Evolutionary conservation across 2,888 invertebrate species (phyloP), one percentile per base, ranked within the genome.

Genomic region (Taenaris catops): DNA sequence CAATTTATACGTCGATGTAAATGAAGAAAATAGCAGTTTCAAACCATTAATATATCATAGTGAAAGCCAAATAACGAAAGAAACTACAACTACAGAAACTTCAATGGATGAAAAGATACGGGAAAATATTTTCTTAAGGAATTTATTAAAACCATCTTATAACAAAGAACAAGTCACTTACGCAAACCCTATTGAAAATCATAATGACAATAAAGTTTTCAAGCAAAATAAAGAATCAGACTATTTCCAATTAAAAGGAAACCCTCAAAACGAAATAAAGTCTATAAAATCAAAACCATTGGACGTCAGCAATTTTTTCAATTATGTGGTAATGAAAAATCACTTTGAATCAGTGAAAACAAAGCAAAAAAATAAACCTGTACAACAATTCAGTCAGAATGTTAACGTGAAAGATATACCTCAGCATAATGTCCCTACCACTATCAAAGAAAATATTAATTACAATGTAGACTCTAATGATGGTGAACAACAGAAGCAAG

Each of bases 311-410:
- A 76, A 80, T 17, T 55, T 86, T 11, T 45, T 84, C 7, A 81
- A 79, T 47, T 83, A 63, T 31, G 64, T 86, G 24, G 55, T 70
- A 4, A 53, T 63, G 23, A 83, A 72, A 55, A 79, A 79, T 46
- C 56, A 74, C 25, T 86, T 86, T 35, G 86, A 86, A 51, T 73
- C 83, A 0, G 62, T 44, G 34, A 84, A 75, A 59, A 45, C 76
- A 16, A 74, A 63, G 41, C 55, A 68, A n/a, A 68, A 63, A 49
- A 59, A 48, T 19, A 66, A 60, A 49, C 49, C 37, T 7, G 23
- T 52, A 9, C 12, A 49, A 1, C 34, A 36, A n/a, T 41, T 49
- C 12, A 56, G 44, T 31, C 32, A 40, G 9, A 63, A 57, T 37
- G 45, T 51, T 10, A 62, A 62, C 34, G 58, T 57, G 28, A 66